phyloP scores from a whole-genome alignment of 2,888 invertebrate genomes.

The Desoria tigrina region DNA sequence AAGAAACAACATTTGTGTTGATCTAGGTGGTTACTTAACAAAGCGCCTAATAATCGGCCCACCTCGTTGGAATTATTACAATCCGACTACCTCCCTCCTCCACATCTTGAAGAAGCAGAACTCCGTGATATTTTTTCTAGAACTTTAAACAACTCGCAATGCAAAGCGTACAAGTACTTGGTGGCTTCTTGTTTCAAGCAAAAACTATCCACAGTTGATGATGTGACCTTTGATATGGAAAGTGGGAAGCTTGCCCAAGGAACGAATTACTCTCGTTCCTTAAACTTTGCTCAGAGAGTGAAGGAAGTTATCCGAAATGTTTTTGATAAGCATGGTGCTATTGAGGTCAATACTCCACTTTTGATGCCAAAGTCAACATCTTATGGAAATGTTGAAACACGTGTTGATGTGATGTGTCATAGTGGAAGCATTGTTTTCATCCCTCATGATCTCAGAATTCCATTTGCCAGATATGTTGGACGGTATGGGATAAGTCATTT shows the following conservation, averaged over 20 bases:
- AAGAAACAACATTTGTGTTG: not conserved
- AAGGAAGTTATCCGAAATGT: conserved; percentile 42
- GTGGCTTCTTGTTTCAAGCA: conserved; percentile 65
- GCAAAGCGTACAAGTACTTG: conserved; percentile 73
- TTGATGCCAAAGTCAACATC: conserved; percentile 72
- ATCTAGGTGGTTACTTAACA: conserved; percentile 74
- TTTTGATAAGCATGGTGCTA: conserved; percentile 77
- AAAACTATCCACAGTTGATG: conserved; percentile 66
- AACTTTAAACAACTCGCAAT: conserved; percentile 77
- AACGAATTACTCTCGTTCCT: conserved; percentile 23
- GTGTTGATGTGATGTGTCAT: conserved; percentile 81
- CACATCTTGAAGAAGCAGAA: conserved; percentile 80
- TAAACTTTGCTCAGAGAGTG: conserved; percentile 43
- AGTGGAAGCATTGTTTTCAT: conserved; percentile 80
- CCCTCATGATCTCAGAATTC: conserved; percentile 78
- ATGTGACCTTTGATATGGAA: conserved; percentile 71
- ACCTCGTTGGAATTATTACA: conserved; percentile 80
- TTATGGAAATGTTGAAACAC: conserved; percentile 63
- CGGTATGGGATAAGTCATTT: conserved; percentile 75
- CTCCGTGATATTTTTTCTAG: conserved; percentile 78
- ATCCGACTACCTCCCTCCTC: conserved; percentile 80
- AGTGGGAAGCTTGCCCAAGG: conserved; percentile 4
- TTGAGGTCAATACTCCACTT: conserved; percentile 74
- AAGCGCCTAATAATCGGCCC: conserved; percentile 80
- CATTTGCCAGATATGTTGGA: conserved; percentile 79